Base-by-base conservation (phyloP, 1,140 invertebrate species). In the Neodiprion pinetum region DNA sequence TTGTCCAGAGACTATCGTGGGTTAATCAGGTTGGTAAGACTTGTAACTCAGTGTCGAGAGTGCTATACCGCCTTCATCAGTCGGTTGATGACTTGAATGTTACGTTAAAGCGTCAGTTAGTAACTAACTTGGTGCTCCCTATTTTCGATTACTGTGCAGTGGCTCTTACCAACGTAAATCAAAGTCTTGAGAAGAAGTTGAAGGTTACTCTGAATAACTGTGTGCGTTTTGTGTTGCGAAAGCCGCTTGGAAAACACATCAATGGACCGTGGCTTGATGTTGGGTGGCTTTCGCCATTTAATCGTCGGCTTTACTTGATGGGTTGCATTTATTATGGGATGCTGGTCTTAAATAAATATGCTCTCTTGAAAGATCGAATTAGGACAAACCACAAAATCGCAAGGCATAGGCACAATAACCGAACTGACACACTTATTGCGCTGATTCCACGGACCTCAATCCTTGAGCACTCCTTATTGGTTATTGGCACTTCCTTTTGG, bases 131-230 rank as follows among this genome's bases (percentile, higher is more conserved):
- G 17, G 17, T 68, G 10, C 50, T 53, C 17, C 67, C 67, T 9
- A 68, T 68, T 21, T 68, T 68, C 21, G 67, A 68, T 17, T 68
- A 68, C 67, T 28, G 67, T 68, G n/a, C 67, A 0, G 21, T 17
- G n/a, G 67, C 67, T 9, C 67, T 68, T 9, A 68, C 67, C 10
- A 68, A 68, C 67, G 10, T 68, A 68, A 10, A 9, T 28, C 9
- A 23, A 10, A 17, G 21, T 10, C 67, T 68, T 68, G 67, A 68
- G 21, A 10, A 23, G 28, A 12, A 10, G 10, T 17, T 68, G 9
- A 9, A 23, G 9, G 67, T 68, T 9, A 10, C 67, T 21, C 67
- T 68, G 10, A 68, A 68, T 68, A 68, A 68, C 67, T 68, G 67
- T 21, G 67, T 68, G 10, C 67, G 67, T 21, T 68, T 68, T 17